A percentile compares a stretch with the other conserved stretches of the same genome.
phyloP scores from a whole-genome alignment of 2,888 invertebrate genomes.

The Drosophila rubida region DNA sequence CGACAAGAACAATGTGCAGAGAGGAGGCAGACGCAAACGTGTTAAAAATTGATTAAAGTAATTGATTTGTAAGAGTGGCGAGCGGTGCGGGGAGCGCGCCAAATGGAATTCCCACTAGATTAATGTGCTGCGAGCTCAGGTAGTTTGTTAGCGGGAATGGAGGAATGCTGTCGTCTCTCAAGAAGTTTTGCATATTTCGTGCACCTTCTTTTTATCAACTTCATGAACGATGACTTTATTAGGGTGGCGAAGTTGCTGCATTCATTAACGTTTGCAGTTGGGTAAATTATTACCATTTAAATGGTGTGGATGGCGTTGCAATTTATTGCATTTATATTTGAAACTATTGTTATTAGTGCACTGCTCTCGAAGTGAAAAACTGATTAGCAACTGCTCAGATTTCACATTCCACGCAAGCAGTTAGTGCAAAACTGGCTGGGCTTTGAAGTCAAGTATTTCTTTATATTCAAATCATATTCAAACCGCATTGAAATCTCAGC shows the following conservation, averaged over 20 bases:
- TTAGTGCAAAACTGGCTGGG: constrained; percentile 5
- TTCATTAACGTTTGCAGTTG: constrained; percentile 8
- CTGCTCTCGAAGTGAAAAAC: neutral
- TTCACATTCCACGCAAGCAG: constrained; percentile 29
- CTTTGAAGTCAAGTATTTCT: constrained; percentile 51
- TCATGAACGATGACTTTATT: constrained; percentile 28
- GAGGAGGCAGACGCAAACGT: constrained; percentile 56
- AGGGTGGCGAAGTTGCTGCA: constrained; percentile 6
- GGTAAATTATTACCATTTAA: neutral
- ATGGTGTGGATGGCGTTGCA: neutral
- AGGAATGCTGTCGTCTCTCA: constrained; percentile 18
- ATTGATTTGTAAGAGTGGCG: constrained; percentile 63
- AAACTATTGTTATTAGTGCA: constrained; percentile 18
- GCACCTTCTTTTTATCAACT: constrained; percentile 6
- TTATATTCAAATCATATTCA: constrained; percentile 57
- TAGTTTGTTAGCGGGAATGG: constrained; percentile 41
- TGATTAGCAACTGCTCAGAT: neutral
- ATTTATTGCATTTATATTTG: neutral
- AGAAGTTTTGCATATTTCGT: constrained; percentile 40
- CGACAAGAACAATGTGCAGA: constrained; percentile 35
- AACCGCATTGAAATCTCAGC: constrained; percentile 69
- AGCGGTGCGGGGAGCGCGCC: neutral
- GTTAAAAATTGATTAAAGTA: constrained; percentile 78
- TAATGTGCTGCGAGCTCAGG: constrained; percentile 30
- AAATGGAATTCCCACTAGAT: constrained; percentile 27